phyloP scores from a whole-genome alignment of 2,113 vertebrate genomes.

The Proteles cristata region DNA sequence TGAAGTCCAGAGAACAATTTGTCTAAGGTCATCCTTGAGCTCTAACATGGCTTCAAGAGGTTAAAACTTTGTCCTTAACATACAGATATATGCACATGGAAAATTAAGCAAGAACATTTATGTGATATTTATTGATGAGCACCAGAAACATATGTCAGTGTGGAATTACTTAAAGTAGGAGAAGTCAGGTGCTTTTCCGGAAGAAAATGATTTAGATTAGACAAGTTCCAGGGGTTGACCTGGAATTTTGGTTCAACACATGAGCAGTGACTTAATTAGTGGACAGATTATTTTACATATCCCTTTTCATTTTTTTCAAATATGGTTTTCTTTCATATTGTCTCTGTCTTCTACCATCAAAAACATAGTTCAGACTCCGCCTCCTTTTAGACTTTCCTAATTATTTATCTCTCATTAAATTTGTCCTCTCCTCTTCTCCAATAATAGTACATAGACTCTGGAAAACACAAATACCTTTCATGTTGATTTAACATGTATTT shows the following conservation, averaged over 20 bases:
- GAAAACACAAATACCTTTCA: background rate
- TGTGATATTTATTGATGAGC: background rate
- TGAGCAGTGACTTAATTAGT: background rate
- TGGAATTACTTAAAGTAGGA: background rate
- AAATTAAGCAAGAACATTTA: background rate
- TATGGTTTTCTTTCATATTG: background rate
- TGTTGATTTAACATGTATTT: constrained; percentile 33
- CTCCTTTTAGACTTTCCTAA: background rate
- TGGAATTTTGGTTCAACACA: background rate
- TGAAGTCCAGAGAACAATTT: background rate
- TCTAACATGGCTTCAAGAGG: background rate
- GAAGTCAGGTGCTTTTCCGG: background rate
- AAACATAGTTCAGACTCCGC: background rate
- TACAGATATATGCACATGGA: background rate
- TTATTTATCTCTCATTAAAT: background rate
- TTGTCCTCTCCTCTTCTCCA: background rate
- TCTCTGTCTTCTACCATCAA: background rate
- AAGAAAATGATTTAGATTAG: background rate
- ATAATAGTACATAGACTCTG: background rate
- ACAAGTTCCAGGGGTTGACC: background rate
- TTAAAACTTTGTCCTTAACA: background rate
- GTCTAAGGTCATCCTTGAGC: background rate
- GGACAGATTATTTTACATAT: background rate
- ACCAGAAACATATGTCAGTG: background rate
- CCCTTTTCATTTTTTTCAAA: background rate